A percentile compares a stretch with the other conserved stretches of the same genome.
Conservation (phyloP, 2,888 invertebrate species). For the Caenorhabditis drosophilae region DNA sequence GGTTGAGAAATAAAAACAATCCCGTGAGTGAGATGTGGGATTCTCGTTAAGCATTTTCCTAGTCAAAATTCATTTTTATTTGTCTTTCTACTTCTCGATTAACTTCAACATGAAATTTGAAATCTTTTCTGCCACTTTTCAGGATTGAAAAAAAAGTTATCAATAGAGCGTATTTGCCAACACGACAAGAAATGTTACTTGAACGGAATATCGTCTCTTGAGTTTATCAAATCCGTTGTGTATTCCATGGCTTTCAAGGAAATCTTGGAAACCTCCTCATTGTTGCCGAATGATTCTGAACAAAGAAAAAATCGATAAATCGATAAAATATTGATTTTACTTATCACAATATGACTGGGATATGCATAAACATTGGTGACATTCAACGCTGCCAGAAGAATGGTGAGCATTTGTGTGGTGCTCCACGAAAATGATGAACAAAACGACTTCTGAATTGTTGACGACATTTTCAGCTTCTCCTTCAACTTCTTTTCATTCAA, state of each 20-base stretch:
- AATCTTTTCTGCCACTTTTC: too few species aligned
- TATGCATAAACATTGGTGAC: constrained; percentile 27
- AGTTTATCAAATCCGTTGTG: constrained; percentile 50
- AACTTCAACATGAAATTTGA: neutral
- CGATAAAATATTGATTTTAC: too few species aligned
- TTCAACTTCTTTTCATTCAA: too few species aligned
- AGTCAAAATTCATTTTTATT: neutral
- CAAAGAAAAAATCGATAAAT: constrained; percentile 4
- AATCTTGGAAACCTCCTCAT: constrained; percentile 47
- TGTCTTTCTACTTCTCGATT: neutral
- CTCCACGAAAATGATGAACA: neutral
- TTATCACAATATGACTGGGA: constrained; percentile 43
- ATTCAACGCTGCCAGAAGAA: constrained; percentile 23
- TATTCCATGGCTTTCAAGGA: constrained; percentile 47
- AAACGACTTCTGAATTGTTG: constrained; percentile 5
- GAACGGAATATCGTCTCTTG: constrained; percentile 49
- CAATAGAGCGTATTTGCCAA: too few species aligned
- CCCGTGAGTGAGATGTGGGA: neutral
- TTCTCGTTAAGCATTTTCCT: neutral
- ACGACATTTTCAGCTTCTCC: too few species aligned
- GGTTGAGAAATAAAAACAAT: too few species aligned
- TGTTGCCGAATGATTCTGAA: constrained; percentile 63
- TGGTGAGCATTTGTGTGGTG: constrained; percentile 1
- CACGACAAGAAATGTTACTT: too few species aligned
- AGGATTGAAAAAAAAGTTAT: too few species aligned